Evolutionary conservation across 2,888 invertebrate genomes (phyloP), one percentile per base, ranked within the genome.

Genomic region (Hypena proboscidalis): DNA sequence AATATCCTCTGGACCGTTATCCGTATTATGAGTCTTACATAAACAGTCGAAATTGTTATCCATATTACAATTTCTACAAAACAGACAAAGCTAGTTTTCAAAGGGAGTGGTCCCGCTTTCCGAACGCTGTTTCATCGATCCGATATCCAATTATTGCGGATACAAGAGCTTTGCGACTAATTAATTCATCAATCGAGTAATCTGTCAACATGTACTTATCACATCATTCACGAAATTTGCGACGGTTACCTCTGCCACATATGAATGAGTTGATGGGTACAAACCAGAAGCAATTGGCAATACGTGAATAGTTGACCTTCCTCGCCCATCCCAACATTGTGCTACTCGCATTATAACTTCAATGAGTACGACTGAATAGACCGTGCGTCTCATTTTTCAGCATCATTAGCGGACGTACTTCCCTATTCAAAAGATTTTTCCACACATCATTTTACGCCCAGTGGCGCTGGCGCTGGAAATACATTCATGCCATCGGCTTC

Each of bases 281-380:
- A 66, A 75, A 77, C 71, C 70, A 67, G 69, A 61, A 61, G 55
- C 67, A 70, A 74, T 71, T 79, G 76, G 67, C 74, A 70, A 72
- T 48, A 48, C 61, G 65, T 86, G 82, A 85, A 87, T 86, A 79
- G 78, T 59, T 77, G 88, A 79, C 90, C 88, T 88, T 85, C 84
- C 80, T 70, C 67, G 76, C 89, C 89, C 82, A 79, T 80, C 74
- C 83, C 74, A 67, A 73, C 77, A 85, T 83, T 86, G 82, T 85
- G 70, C 65, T 64, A 65, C 57, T 71, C 67, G 73, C 73, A 77
- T 77, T 79, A 76, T 71, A 48, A 35, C 51, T 75, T 85, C 80
- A 85, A 84, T 83, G 77, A 75, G 59, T 68, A 56, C 63, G 57
- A 61, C 68, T 80, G 74, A 80, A 84, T 84, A 75, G 75, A 59